Evolutionary conservation across 2,888 invertebrate genomes (phyloP).

Genomic region (Labia minor): DNA sequence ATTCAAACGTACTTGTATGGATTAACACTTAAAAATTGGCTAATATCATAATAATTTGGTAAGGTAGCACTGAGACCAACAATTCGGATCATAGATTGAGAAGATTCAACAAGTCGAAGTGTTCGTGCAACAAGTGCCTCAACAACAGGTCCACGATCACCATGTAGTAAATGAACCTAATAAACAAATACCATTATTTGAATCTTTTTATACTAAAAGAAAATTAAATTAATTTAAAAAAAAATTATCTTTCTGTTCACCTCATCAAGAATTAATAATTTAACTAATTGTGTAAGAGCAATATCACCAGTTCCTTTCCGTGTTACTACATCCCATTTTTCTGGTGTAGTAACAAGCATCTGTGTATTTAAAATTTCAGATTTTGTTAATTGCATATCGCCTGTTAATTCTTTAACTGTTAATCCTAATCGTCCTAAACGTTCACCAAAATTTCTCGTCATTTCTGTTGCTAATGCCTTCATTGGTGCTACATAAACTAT

Average conservation of each 20-base stretch:
- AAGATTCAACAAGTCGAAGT: slow-evolving; percentile 76
- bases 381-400: slow-evolving; percentile 95
- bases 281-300: slow-evolving; percentile 78
- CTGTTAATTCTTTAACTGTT: slow-evolving; percentile 82
- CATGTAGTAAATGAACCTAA: slow-evolving; percentile 82
- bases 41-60: slow-evolving; percentile 95
- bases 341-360: slow-evolving; percentile 96
- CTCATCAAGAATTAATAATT: slow-evolving; percentile 91
- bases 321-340: slow-evolving; percentile 99
- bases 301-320: slow-evolving; percentile 87
- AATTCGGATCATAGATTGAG: slow-evolving; percentile 91
- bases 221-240: too few relatives aligned
- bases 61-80: slow-evolving; percentile 94
- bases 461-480: slow-evolving; percentile 98
- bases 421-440: slow-evolving; percentile 68
- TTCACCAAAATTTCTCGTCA: slow-evolving; percentile 87
- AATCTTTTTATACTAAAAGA: not conserved
- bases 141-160: slow-evolving; percentile 93
- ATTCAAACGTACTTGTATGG: slow-evolving; percentile 52
- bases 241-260: not conserved
- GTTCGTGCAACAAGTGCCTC: slow-evolving; percentile 95
- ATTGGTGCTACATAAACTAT: slow-evolving; percentile 98
- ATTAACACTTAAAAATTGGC: slow-evolving; percentile 86
- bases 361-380: slow-evolving; percentile 90
- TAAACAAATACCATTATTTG: not conserved